Evolutionary conservation across 2,797 vertebrate species (phyloP), one percentile per base, ranked within the genome.

Genomic region (Borostomias antarcticus): DNA sequence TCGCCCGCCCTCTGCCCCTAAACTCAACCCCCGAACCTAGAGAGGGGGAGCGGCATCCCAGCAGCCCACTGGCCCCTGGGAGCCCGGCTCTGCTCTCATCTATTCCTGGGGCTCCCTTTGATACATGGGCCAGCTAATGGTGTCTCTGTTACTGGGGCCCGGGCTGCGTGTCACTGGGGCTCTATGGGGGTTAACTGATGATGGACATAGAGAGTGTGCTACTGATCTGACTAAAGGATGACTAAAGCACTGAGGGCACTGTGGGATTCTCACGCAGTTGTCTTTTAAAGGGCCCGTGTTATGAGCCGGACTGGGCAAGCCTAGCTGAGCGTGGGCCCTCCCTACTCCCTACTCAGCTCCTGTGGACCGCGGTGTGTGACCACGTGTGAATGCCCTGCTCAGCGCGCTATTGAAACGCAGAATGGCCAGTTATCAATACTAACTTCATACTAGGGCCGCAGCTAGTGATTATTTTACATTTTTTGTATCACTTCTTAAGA

Each of bases 251-350:
- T 57, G 52, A 52, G 29, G 51, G 58, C 59, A 56, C 40, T 58
- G n/a, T 56, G 57, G 48, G 19, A 40, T 53, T 77, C 69, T 78
- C 63, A 75, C 72, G 68, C 54, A 30, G 32, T 63, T 64, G 73
- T 73, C 73, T 77, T 58, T 40, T 58, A 78, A 74, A 68, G 28
- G n/a, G n/a, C n/a, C n/a, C n/a, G n/a, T n/a, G n/a, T n/a, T n/a
- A n/a, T n/a, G n/a, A n/a, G n/a, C n/a, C n/a, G n/a, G n/a, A n/a
- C n/a, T n/a, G n/a, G n/a, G n/a, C n/a, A n/a, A n/a, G n/a, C n/a
- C n/a, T n/a, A n/a, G n/a, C n/a, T n/a, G n/a, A n/a, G n/a, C n/a
- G n/a, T n/a, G n/a, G n/a, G n/a, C n/a, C n/a, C n/a, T n/a, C n/a
- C n/a, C n/a, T n/a, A n/a, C n/a, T n/a, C n/a, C n/a, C n/a, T n/a